These are phyloP conservation scores for Nasalis larvatus DNA, from an alignment of 2,113 vertebrate genomes.

Conservation along the genomic window DNA sequence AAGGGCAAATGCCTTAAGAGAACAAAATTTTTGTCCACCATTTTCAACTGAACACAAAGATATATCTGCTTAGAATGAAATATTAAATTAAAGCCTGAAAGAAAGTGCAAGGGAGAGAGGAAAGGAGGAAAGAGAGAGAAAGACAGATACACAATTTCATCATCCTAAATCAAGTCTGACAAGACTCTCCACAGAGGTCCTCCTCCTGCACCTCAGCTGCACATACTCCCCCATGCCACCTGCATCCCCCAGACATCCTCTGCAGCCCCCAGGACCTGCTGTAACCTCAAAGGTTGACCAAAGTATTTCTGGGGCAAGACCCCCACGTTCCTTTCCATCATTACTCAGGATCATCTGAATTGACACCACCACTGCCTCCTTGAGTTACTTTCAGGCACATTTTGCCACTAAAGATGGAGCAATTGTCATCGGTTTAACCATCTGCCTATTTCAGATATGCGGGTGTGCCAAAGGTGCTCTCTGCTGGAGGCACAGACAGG, in stretches of 20 bases:
- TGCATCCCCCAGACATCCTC: rapidly evolving
- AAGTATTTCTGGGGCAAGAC: background rate
- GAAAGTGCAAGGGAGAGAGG: background rate
- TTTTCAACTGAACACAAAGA: slow-evolving; percentile 23
- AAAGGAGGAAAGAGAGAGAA: background rate
- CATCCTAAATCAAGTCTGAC: background rate
- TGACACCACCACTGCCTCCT: background rate
- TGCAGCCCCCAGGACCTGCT: background rate
- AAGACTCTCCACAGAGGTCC: background rate
- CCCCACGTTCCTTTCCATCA: background rate
- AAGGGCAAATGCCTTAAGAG: slow-evolving; percentile 81
- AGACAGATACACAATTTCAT: background rate
- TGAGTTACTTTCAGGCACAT: background rate
- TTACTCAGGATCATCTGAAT: background rate
- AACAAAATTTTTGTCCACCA: background rate
- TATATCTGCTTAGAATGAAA: slow-evolving; percentile 38
- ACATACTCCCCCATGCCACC: too few relatives aligned
- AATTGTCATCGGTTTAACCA: background rate
- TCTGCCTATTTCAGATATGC: background rate
- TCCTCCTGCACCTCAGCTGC: background rate
- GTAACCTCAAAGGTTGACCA: background rate
- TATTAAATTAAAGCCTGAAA: slow-evolving; percentile 24
- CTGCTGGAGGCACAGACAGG: background rate
- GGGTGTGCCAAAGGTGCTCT: background rate
- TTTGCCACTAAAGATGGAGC: background rate